phyloP scores from a whole-genome alignment of 2,888 invertebrate species.

The Drepanosiphum platanoidis region DNA sequence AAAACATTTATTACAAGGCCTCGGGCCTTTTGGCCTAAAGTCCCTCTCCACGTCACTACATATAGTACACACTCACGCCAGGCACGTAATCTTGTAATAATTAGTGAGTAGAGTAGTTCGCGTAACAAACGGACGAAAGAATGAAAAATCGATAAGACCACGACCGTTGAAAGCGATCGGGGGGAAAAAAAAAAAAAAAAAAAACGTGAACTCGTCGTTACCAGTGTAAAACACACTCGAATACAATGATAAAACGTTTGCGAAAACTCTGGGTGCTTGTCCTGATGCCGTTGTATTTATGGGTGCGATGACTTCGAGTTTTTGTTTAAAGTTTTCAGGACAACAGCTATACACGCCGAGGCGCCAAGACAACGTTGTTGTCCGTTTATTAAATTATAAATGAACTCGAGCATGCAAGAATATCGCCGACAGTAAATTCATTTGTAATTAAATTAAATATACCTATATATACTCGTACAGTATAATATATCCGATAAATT shows the following conservation, averaged over 20 bases:
- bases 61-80: background rate
- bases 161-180: background rate
- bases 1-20: background rate
- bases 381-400: constrained; percentile 5
- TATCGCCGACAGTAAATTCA: background rate
- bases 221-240: background rate
- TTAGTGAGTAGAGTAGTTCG: background rate
- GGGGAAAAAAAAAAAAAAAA: too few relatives aligned
- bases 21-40: background rate
- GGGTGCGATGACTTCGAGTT: background rate
- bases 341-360: background rate
- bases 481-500: too few relatives aligned
- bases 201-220: background rate
- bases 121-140: background rate
- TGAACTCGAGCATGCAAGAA: background rate
- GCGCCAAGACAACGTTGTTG: background rate
- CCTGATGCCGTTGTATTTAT: background rate
- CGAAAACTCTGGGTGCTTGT: background rate
- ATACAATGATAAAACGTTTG: too few relatives aligned
- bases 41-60: background rate
- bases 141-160: background rate
- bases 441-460: background rate
- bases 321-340: background rate
- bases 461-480: too few relatives aligned
- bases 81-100: background rate